A percentile compares a stretch with the other conserved stretches of the same genome.
Conservation (phyloP, 2,113 vertebrate species). For the Camelus bactrianus region DNA sequence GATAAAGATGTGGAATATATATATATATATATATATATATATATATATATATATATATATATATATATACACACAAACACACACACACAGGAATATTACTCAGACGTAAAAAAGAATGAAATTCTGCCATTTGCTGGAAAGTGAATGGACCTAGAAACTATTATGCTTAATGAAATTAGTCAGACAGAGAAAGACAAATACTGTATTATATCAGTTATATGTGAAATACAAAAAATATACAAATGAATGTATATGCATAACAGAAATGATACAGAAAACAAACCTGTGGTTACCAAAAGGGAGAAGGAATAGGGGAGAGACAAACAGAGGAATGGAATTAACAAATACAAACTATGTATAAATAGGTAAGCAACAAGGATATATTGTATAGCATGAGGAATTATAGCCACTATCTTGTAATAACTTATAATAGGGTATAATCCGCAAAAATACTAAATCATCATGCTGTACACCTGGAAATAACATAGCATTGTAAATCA, state of each 20-base stretch:
- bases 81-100: not conserved
- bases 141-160: not conserved
- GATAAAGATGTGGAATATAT: not conserved
- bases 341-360: not conserved
- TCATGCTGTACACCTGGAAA: not conserved
- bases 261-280: not conserved
- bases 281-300: not conserved
- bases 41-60: not conserved
- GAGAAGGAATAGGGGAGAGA: not conserved
- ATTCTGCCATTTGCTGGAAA: not conserved
- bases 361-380: not conserved
- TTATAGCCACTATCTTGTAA: not conserved
- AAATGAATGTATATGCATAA: not conserved
- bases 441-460: not conserved
- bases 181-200: not conserved
- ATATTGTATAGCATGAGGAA: not conserved
- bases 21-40: fast-evolving
- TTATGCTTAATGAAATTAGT: not conserved
- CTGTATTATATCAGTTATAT: not conserved
- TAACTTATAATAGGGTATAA: not conserved
- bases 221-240: not conserved
- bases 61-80: not conserved
- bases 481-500: not conserved
- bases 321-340: not conserved
- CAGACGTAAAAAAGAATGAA: not conserved